phyloP scores from a whole-genome alignment of 2,888 invertebrate genomes.

The Dioctria linearis region DNA sequence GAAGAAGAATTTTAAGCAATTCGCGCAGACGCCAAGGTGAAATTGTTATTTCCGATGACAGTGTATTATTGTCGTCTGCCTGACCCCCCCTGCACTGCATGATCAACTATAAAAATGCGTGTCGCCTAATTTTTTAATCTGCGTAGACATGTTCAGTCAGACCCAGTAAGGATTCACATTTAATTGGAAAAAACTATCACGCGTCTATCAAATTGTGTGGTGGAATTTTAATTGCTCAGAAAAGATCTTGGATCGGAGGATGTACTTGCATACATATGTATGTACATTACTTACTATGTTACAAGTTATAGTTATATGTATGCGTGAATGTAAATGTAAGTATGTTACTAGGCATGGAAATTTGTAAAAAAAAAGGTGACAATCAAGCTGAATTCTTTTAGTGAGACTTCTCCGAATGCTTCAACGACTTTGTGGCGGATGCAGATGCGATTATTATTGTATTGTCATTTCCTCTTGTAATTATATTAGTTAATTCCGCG shows the following conservation, averaged over 20 bases:
- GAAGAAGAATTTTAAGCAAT: conserved; percentile 43
- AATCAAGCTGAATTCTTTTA: conserved; percentile 3
- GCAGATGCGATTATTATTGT: conserved; percentile 38
- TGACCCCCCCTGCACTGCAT: too few species aligned
- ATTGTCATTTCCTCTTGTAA: conserved; percentile 23
- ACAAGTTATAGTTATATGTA: too few species aligned
- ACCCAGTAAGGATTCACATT: conserved; percentile 1
- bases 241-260: conserved; percentile 4
- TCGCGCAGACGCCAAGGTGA: conserved; percentile 38
- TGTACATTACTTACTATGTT: too few species aligned
- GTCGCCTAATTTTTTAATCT: not conserved
- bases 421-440: conserved; percentile 22
- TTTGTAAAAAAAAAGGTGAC: conserved; percentile 19
- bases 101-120: not conserved
- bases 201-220: conserved; percentile 28
- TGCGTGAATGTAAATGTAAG: too few species aligned
- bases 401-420: conserved; percentile 9
- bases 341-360: too few species aligned
- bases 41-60: conserved; percentile 31
- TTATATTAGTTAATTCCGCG: not conserved
- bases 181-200: conserved; percentile 38
- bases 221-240: conserved; percentile 39
- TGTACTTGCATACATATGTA: too few species aligned
- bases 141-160: not conserved
- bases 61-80: not conserved